Evolutionary conservation across 2,797 vertebrate species (phyloP).

Genomic region (Acomys russatus): DNA sequence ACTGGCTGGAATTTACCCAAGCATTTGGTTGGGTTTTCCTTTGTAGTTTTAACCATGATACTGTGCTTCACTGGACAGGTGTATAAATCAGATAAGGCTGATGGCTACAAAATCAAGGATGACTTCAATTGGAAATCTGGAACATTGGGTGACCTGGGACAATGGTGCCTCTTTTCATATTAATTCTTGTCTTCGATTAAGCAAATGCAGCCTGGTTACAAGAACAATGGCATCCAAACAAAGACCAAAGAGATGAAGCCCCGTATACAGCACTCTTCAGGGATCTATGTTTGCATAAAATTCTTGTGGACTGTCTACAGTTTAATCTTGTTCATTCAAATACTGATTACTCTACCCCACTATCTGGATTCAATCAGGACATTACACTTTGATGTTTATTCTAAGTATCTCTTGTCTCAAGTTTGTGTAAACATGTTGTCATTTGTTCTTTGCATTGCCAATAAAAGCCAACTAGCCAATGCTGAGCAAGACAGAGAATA

Average conservation of each 20-base stretch:
- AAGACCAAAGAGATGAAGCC: background rate
- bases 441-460: too few species aligned
- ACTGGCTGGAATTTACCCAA: background rate
- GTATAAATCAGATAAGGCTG: background rate
- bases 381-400: too few species aligned
- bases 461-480: too few species aligned
- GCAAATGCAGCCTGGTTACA: background rate
- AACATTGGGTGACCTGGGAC: background rate
- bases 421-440: too few species aligned
- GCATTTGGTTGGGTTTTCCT: background rate
- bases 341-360: too few species aligned
- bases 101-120: background rate
- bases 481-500: too few species aligned
- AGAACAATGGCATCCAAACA: background rate
- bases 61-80: background rate
- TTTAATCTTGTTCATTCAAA: too few species aligned
- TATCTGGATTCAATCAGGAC: too few species aligned
- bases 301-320: too few species aligned
- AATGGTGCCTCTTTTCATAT: background rate
- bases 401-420: too few species aligned
- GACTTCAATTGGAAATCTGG: background rate
- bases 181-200: background rate
- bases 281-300: background rate
- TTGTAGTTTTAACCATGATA: background rate
- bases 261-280: slow-evolving; percentile 1